These are phyloP conservation scores for Dromaius novaehollandiae DNA, from an alignment of 2,113 vertebrate species.

Conservation along the genomic window DNA sequence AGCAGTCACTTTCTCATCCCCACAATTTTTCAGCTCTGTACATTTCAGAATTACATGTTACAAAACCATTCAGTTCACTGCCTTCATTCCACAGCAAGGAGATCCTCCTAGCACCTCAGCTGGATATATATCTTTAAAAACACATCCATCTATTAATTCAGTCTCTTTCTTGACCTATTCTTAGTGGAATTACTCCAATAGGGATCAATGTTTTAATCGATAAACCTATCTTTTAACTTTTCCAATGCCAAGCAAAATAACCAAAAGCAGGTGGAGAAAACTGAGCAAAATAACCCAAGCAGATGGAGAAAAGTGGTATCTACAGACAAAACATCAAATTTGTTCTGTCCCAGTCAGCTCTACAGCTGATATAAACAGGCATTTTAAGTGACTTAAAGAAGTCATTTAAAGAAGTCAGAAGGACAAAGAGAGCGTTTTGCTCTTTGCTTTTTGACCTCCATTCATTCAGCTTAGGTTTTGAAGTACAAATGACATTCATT, in stretches of 20 bases:
- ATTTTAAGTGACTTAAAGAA: not conserved
- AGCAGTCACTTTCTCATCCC: not conserved
- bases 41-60: not conserved
- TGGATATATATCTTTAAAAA: conserved; percentile 11
- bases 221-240: conserved; percentile 51
- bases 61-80: not conserved
- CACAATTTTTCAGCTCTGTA: not conserved
- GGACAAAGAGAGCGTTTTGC: not conserved
- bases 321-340: conserved; percentile 33
- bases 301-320: conserved; percentile 36
- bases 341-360: conserved; percentile 12
- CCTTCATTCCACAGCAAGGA: not conserved
- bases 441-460: not conserved
- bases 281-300: conserved; percentile 37
- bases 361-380: not conserved
- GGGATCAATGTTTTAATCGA: conserved; percentile 30
- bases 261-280: conserved; percentile 31
- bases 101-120: not conserved
- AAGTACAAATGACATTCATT: not conserved
- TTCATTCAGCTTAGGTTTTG: not conserved
- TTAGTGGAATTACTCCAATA: not conserved
- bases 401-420: too few species aligned
- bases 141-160: not conserved
- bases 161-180: not conserved
- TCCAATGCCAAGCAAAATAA: conserved; percentile 15